Evolutionary conservation across 2,888 invertebrate genomes (phyloP).

Genomic region (Callinectes sapidus): DNA sequence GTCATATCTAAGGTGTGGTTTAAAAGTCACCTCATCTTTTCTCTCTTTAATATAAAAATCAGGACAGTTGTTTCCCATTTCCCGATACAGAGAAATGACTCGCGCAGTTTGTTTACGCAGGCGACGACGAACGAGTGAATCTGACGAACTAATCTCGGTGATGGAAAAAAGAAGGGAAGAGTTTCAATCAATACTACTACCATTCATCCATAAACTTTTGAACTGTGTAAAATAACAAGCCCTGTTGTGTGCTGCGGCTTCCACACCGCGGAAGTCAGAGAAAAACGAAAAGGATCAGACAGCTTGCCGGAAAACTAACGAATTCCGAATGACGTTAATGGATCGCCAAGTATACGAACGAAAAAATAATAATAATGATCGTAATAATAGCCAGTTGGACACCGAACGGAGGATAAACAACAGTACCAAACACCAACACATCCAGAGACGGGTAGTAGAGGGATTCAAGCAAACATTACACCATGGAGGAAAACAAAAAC

Average conservation of each 20-base stretch:
- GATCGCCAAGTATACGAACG: neutral
- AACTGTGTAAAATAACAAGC: conserved; percentile 1
- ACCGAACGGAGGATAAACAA: neutral
- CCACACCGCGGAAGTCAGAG: neutral
- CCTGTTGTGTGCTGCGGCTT: conserved; percentile 9
- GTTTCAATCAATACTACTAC: neutral
- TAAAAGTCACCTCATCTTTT: too few relatives aligned
- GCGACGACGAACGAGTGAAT: neutral
- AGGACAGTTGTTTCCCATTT: too few relatives aligned
- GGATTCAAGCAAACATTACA: neutral
- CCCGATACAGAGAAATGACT: too few relatives aligned
- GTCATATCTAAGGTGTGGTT: too few relatives aligned
- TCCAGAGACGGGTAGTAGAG: neutral
- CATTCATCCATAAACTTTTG: neutral
- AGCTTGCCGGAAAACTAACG: neutral
- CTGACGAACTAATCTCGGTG: neutral
- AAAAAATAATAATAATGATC: neutral
- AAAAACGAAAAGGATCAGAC: neutral
- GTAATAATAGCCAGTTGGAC: neutral
- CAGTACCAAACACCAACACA: neutral
- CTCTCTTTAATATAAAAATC: too few relatives aligned
- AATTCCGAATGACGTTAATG: neutral
- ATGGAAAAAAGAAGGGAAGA: neutral
- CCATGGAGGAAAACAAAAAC: neutral
- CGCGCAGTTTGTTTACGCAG: too few relatives aligned